phyloP scores from a whole-genome alignment of 2,797 vertebrate species.

The Anabas testudineus region DNA sequence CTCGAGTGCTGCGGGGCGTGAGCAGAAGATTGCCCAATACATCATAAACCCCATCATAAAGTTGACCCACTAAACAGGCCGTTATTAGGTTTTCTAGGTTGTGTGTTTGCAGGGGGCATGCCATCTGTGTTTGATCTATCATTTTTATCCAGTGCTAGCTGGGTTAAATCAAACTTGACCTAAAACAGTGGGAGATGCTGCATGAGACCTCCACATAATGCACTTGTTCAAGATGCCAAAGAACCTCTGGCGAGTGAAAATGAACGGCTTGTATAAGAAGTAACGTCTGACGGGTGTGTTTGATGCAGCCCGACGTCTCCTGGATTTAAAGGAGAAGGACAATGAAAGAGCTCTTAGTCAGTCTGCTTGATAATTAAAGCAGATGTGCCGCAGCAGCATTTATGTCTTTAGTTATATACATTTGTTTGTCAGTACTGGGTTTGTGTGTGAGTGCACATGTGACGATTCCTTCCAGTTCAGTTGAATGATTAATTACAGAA shows the following conservation, averaged over 20 bases:
- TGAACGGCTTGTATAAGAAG: background rate
- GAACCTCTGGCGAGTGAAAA: slow-evolving; percentile 12
- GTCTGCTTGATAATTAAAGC: slow-evolving; percentile 46
- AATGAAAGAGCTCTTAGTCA: slow-evolving; percentile 13
- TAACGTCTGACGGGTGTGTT: slow-evolving; percentile 7
- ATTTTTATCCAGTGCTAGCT: slow-evolving; percentile 53
- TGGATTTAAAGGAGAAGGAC: slow-evolving; percentile 10
- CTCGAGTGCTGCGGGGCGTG: slow-evolving; percentile 55
- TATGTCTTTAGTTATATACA: background rate
- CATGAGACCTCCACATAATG: slow-evolving; percentile 13
- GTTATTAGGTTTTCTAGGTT: slow-evolving; percentile 66
- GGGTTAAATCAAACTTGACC: slow-evolving; percentile 59
- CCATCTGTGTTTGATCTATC: slow-evolving; percentile 55
- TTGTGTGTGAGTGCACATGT: too few relatives aligned
- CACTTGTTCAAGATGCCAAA: background rate
- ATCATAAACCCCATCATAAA: slow-evolving; percentile 68
- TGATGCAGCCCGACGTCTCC: background rate
- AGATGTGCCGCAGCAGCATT: slow-evolving; percentile 17
- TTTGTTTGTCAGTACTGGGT: background rate
- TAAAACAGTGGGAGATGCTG: slow-evolving; percentile 26
- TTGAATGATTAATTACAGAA: too few relatives aligned
- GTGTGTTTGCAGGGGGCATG: slow-evolving; percentile 62
- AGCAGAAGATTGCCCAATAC: slow-evolving; percentile 71
- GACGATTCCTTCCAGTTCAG: too few relatives aligned
- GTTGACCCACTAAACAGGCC: slow-evolving; percentile 69